Percentiles rank a stretch among this genome's conserved stretches.
These are phyloP conservation scores for Sitobion miscanthi DNA, from an alignment of 1,140 invertebrate species.

Conservation along the genomic window DNA sequence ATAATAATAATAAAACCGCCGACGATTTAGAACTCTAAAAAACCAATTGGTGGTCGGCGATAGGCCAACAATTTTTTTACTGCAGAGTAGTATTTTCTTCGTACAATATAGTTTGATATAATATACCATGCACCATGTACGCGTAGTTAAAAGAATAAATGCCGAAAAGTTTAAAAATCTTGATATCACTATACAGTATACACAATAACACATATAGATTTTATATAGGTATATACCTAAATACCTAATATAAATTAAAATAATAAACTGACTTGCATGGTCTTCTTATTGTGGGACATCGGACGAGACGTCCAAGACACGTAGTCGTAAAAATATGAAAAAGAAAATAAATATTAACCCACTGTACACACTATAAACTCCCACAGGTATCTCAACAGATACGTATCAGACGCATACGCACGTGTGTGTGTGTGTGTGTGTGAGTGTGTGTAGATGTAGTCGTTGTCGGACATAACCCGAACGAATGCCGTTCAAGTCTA, in stretches of 20 bases:
- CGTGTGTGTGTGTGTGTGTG: not conserved
- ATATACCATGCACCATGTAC: not conserved
- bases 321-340: constrained; percentile 18
- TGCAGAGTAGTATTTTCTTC: not conserved
- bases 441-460: not conserved
- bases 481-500: constrained; percentile 51
- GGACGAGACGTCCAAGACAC: not conserved
- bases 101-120: not conserved
- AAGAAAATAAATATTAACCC: constrained; percentile 34
- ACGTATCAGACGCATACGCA: not conserved
- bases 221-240: not conserved
- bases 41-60: constrained; percentile 35
- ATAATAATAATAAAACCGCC: constrained; percentile 33
- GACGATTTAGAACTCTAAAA: not conserved
- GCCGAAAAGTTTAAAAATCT: constrained; percentile 17
- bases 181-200: not conserved
- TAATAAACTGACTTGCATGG: not conserved
- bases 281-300: not conserved
- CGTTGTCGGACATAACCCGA: not conserved
- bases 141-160: not conserved
- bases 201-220: not conserved
- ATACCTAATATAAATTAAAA: not conserved
- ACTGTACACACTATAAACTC: constrained; percentile 7
- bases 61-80: not conserved
- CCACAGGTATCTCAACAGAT: constrained; percentile 38